Conservation (phyloP, 2,113 vertebrate species). For the Struthidea cinerea region DNA sequence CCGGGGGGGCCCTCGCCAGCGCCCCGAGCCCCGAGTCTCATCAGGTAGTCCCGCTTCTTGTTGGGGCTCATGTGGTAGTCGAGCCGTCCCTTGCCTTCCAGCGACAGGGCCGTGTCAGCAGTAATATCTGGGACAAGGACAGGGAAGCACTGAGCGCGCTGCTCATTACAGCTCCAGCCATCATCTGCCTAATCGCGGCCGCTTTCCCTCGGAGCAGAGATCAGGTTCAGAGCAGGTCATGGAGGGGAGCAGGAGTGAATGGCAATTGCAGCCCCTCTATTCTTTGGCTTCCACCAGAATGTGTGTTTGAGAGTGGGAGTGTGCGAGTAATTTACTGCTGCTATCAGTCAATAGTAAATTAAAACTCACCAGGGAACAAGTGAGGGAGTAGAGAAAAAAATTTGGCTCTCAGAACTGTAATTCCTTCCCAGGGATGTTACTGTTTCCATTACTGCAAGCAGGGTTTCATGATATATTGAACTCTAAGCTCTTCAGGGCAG, state of each 20-base stretch:
- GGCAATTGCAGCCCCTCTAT: not conserved
- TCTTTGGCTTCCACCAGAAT: constrained; percentile 16
- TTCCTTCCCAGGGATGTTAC: constrained; percentile 61
- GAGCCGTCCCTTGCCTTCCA: constrained; percentile 88
- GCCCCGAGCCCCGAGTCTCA: constrained; percentile 65
- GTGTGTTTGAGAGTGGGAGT: constrained; percentile 42
- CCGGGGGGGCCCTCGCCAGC: not conserved
- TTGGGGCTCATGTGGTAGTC: constrained; percentile 87
- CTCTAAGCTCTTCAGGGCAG: constrained; percentile 44
- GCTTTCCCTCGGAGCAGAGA: not conserved
- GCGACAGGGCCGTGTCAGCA: constrained; percentile 87
- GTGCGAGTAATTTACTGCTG: constrained; percentile 49
- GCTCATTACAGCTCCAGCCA: not conserved
- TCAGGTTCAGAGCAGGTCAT: constrained; percentile 13
- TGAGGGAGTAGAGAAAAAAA: constrained; percentile 47
- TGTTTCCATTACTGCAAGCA: constrained; percentile 56
- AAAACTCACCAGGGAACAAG: constrained; percentile 42
- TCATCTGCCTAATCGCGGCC: not conserved
- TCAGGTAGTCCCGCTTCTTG: constrained; percentile 83
- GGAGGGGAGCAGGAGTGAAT: not conserved
- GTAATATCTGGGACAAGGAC: constrained; percentile 76
- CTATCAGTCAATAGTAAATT: constrained; percentile 61
- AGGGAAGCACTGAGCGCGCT: not conserved
- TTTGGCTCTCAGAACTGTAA: constrained; percentile 25
- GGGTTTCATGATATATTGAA: constrained; percentile 55